Evolutionary conservation across 1,140 invertebrate genomes (phyloP), one percentile per base, ranked within the genome.

Genomic region (Drosophila murphyi): DNA sequence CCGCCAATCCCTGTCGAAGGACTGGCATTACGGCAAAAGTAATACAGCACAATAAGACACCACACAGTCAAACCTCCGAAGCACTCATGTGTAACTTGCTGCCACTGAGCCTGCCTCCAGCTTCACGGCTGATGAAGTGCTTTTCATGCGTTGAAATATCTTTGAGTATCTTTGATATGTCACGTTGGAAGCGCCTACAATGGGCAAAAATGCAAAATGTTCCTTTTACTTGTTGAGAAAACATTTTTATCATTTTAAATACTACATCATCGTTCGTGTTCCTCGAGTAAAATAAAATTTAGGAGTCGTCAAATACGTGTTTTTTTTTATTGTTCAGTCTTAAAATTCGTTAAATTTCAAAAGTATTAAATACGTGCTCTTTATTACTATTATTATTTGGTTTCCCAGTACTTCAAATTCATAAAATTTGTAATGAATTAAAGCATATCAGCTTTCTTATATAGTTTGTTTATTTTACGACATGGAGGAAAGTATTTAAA

Each of bases 111-210:
- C 32, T 43, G 50, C 39, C 10, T n/a, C 10, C 57, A 28, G 43
- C 69, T 60, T 67, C 62, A 57, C 48, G 68, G 39, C 83, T 73
- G 85, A 80, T 87, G 76, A 87, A 87, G 85, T 77, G 76, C 70
- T 83, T 71, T 65, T 68, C 57, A 64, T 68, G 69, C 63, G 59
- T 51, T 75, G 52, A 47, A 76, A 80, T 82, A 76, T 83, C 64
- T 83, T 82, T 69, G 62, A 86, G 83, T 79, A 82, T 87, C 72
- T 82, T 78, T 82, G 79, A 82, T 78, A 72, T 62, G 74, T 78
- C 51, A 72, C 61, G 41, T 59, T 72, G 47, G 2, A 43, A 37
- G 37, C 57, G 37, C 32, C 20, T 35, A 69, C 67, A 51, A 60
- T 69, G 67, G 67, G 31, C 12, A 5, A 32, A 37, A 41, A 37